Base-by-base conservation (phyloP, 1,140 invertebrate species). In the Drosophila ficusphila region DNA sequence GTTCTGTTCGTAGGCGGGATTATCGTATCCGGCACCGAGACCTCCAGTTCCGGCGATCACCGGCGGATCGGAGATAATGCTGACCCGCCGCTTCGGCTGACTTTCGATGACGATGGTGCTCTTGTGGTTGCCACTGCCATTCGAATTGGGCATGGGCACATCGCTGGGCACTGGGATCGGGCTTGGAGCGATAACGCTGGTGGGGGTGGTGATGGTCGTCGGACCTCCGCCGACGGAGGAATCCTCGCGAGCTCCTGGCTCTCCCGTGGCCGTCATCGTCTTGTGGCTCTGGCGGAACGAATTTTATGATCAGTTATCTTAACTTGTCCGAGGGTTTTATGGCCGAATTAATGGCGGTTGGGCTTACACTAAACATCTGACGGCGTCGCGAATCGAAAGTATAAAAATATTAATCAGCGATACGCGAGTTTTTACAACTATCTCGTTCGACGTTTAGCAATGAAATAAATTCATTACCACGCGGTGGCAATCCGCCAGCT, bases 391-490 rank as follows among this genome's bases (percentile, higher is more conserved):
- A 73, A 54, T 73, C 29, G 36, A 25, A 54, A 18, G 46, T 29
- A 73, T 53, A 21, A 33, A 67, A 68, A 21, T 41, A 42, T 67
- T 67, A 27, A 31, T 23, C 6, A 42, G 44, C 69, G 52, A 42
- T 65, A 54, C 42, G 74, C 76, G 67, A 57, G 41, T 62, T 64
- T 88, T 89, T 83, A 89, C 85, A 73, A 89, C 83, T 83, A 76
- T 61, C 85, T 89, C 83, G 83, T 89, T 89, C 79, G 44, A 51
- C 85, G 85, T 79, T 89, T 89, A 89, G 58, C 83, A 77, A 69
- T 64, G 83, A 85, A 89, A 89, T 89, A 89, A 89, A 89, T 83
- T 89, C 79, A 89, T 89, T 89, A 83, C 73, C 79, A 73, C 44
- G 58, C 49, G 27, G 27, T 65, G 60, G 60, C 60, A 52, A 27